phyloP scores from a whole-genome alignment of 2,888 invertebrate genomes.

The Plusia festucae region DNA sequence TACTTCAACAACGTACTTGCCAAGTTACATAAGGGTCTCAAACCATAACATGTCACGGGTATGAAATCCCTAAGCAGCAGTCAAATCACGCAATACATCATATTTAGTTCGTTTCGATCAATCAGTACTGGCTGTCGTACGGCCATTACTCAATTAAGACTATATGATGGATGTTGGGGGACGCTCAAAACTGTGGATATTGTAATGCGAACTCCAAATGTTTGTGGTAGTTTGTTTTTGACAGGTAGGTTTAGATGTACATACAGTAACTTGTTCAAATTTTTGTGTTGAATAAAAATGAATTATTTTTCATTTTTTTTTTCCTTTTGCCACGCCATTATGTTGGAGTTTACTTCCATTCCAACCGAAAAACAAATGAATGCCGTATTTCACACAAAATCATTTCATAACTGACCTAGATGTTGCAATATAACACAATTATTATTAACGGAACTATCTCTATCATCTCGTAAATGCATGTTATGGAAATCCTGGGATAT shows the following conservation, averaged over 20 bases:
- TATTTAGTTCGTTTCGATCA: constrained; percentile 73
- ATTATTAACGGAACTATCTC: neutral
- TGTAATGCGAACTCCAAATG: constrained; percentile 39
- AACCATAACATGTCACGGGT: constrained; percentile 8
- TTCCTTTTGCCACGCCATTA: no score
- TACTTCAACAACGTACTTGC: no score
- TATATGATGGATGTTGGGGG: constrained; percentile 57
- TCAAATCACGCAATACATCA: constrained; percentile 68
- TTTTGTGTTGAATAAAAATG: no score
- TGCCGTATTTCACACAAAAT: no score
- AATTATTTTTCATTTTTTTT: no score
- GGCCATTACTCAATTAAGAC: constrained; percentile 81
- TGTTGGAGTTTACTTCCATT: no score
- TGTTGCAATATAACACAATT: neutral
- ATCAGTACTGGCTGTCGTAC: constrained; percentile 68
- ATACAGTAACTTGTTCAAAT: neutral
- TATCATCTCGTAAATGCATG: neutral
- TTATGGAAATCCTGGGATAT: constrained; percentile 13
- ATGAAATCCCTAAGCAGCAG: constrained; percentile 46
- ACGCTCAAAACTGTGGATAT: constrained; percentile 48
- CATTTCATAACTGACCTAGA: no score
- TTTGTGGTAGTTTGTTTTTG: constrained; percentile 16
- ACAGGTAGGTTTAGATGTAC: neutral
- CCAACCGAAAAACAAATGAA: no score
- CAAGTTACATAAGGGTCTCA: constrained; percentile 6